Conservation (phyloP, 2,113 vertebrate species). For the Sinocyclocheilus anshuiensis region DNA sequence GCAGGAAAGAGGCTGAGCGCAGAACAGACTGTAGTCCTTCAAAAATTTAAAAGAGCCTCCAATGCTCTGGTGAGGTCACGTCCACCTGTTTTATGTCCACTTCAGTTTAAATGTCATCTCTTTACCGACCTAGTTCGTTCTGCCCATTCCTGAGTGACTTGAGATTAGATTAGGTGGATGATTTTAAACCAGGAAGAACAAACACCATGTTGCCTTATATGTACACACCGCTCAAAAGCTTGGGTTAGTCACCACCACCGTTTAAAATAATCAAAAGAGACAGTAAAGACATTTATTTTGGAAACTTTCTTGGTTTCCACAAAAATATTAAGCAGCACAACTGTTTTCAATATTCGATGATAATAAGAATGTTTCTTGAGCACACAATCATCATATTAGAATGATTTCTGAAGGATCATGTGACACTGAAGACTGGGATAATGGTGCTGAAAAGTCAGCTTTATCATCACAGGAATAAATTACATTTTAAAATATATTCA, state of each 20-base stretch:
- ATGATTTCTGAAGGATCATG: background rate
- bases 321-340: background rate
- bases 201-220: background rate
- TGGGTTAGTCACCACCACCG: background rate
- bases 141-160: background rate
- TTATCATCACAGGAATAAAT: background rate
- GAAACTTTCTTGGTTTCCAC: background rate
- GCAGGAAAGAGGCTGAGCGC: slow-evolving; percentile 78
- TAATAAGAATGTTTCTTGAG: too few relatives aligned
- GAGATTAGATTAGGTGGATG: background rate
- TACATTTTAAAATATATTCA: background rate
- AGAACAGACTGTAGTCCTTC: slow-evolving; percentile 80
- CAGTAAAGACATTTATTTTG: background rate
- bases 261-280: background rate
- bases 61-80: slow-evolving; percentile 83
- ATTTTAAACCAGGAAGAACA: background rate
- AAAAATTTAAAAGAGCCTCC: slow-evolving; percentile 79
- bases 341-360: too few relatives aligned
- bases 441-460: background rate
- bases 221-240: background rate
- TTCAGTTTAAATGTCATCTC: background rate
- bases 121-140: background rate
- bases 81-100: slow-evolving; percentile 4
- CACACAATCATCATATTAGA: background rate
- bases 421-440: background rate